Conservation (phyloP, 2,888 invertebrate genomes). For the Scaptomyza caliginosa region DNA sequence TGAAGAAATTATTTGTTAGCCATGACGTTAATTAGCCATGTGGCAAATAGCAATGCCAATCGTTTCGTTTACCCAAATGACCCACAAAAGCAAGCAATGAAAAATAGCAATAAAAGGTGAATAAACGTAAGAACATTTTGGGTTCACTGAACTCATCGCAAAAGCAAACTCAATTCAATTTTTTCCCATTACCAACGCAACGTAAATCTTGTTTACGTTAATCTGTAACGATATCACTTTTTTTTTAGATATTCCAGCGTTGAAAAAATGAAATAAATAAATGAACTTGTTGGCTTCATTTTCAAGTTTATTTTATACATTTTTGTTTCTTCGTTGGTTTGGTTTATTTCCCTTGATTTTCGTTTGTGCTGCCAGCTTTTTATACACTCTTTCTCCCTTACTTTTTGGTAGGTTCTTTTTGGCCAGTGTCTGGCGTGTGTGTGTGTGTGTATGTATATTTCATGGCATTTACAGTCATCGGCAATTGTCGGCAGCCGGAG, state of each 20-base stretch:
- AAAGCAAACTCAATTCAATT: slow-evolving; percentile 70
- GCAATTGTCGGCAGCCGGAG: slow-evolving; percentile 48
- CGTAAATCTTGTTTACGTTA: no score
- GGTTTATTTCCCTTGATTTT: background rate
- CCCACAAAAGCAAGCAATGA: background rate
- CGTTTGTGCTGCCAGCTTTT: background rate
- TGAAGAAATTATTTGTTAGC: slow-evolving; percentile 39
- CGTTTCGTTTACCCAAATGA: background rate
- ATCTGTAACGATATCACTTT: no score
- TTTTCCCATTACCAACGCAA: no score
- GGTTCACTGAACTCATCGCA: slow-evolving; percentile 35
- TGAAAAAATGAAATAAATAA: slow-evolving; percentile 15
- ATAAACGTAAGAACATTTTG: background rate
- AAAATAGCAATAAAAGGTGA: background rate
- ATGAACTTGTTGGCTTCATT: slow-evolving; percentile 35
- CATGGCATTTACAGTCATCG: slow-evolving; percentile 53
- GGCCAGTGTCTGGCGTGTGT: background rate
- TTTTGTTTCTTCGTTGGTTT: slow-evolving; percentile 1
- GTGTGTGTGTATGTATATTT: slow-evolving; percentile 29
- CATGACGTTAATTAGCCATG: slow-evolving; percentile 47
- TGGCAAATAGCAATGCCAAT: background rate
- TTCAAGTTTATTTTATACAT: background rate
- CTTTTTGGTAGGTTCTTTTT: no score
- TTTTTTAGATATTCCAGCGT: background rate
- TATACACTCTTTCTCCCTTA: background rate